phyloP scores from a whole-genome alignment of 2,888 invertebrate genomes.

The Arge pagana region DNA sequence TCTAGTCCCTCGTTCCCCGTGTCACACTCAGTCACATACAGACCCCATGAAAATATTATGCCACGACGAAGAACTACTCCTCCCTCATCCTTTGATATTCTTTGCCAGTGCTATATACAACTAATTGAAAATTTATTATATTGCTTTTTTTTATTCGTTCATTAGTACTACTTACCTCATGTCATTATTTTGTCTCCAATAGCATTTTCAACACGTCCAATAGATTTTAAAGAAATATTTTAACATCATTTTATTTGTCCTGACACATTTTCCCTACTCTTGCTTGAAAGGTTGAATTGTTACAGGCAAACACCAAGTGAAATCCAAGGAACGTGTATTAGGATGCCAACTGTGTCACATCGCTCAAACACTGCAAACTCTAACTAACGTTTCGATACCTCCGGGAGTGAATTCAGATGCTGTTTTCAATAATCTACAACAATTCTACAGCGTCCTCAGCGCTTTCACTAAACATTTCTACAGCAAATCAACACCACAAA shows the following conservation, averaged over 20 bases:
- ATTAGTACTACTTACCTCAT: too few species aligned
- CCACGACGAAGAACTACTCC: too few species aligned
- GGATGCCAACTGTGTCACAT: constrained; percentile 65
- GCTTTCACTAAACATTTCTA: constrained; percentile 67
- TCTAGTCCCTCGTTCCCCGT: too few species aligned
- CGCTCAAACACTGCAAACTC: constrained; percentile 60
- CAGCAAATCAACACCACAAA: constrained; percentile 57
- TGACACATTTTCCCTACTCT: constrained; percentile 31
- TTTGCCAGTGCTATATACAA: not conserved
- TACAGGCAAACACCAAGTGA: constrained; percentile 58
- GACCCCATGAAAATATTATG: too few species aligned
- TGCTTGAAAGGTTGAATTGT: not conserved
- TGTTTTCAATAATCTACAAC: constrained; percentile 63
- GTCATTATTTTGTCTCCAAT: constrained; percentile 10
- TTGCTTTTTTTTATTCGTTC: too few species aligned
- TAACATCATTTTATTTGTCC: constrained; percentile 46
- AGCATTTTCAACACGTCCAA: constrained; percentile 26
- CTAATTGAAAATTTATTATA: too few species aligned
- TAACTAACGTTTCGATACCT: constrained; percentile 61
- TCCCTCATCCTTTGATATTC: too few species aligned
- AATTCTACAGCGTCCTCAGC: constrained; percentile 62
- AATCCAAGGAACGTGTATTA: constrained; percentile 62
- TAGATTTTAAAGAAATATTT: too few species aligned
- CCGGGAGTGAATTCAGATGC: constrained; percentile 63
- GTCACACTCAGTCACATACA: too few species aligned